Base-by-base conservation (phyloP, 2,113 vertebrate genomes). In the Zapus hudsonius region DNA sequence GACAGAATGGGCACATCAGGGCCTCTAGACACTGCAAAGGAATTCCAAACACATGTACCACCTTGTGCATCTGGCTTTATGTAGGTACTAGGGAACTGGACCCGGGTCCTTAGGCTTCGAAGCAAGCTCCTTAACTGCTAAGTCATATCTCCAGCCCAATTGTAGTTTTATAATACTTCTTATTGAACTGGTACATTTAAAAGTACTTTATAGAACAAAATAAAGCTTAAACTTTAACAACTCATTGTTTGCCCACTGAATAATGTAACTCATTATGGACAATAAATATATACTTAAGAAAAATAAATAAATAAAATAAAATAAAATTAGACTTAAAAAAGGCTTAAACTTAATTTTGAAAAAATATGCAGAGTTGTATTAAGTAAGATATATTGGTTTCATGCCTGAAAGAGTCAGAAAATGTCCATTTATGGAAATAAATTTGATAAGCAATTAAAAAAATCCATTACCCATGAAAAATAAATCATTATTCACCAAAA, bases 401-500 rank as follows among this genome's bases (percentile, higher is more conserved):
- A 84, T 74, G 31, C 36, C 72, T 47, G 55, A 52, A 5, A 70
- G 27, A 15, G 23, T 57, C 36, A 47, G n/a, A 55, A 47, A 89
- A 82, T 20, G 23, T 64, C n/a, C 42, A 80, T 73, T 91, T 94
- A 85, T 25, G 9, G 27, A 92, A 86, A 87, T 73, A 87, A 94
- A 79, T 75, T 89, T 87, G 63, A 86, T 44, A 94, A 66, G 5
- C 8, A 86, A 66, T 92, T 90, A 61, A 6, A 15, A 85, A 94
- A 92, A 66, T 36, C 2, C 70, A 55, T 94, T 79, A 84, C 11
- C 70, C 52, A 64, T 55, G 33, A 74, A 88, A 83, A 72, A 84
- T 57, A 94, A 92, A 91, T 87, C 85, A 93, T 80, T 89, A 95
- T 57, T 84, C 47, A 87, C 27, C 27, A 84, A 89, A 87, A 66